Conservation (phyloP, 2,888 invertebrate species). For the Cyrtodaria siliqua region DNA sequence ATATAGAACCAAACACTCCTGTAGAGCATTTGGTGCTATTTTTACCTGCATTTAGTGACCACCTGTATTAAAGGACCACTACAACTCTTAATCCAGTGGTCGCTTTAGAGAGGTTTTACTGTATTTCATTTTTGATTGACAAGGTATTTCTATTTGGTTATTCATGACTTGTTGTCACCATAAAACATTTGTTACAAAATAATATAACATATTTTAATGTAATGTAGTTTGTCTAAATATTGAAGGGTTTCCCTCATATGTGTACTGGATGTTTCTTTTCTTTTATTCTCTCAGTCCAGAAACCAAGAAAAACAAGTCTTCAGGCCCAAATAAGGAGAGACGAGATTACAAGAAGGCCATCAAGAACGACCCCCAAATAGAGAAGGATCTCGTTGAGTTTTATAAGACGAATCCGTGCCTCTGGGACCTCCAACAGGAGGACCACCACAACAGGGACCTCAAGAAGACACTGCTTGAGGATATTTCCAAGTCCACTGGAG, state of each 20-base stretch:
- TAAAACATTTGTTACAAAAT: no score
- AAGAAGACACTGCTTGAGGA: constrained; percentile 24
- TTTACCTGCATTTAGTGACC: no score
- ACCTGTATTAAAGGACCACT: no score
- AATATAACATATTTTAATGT: constrained; percentile 21
- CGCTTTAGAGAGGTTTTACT: no score
- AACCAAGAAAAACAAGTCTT: constrained; percentile 20
- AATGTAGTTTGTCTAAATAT: constrained; percentile 22
- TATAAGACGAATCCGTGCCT: constrained; percentile 39
- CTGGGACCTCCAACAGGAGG: constrained; percentile 39
- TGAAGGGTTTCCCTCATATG: no score
- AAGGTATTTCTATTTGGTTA: constrained; percentile 24
- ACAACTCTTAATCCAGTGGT: no score
- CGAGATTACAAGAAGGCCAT: constrained; percentile 19
- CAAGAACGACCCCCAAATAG: no score
- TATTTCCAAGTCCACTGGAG: constrained; percentile 30
- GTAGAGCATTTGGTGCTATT: no score
- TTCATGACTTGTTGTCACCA: no score
- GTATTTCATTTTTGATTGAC: constrained; percentile 18
- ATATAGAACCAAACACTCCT: no score
- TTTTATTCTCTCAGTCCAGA: constrained; percentile 23
- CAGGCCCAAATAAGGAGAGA: constrained; percentile 16
- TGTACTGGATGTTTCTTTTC: no score
- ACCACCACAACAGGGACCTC: constrained; percentile 26
- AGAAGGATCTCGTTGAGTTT: constrained; percentile 40